Conservation (phyloP, 2,113 vertebrate genomes). For the Mormyrus iriodes region DNA sequence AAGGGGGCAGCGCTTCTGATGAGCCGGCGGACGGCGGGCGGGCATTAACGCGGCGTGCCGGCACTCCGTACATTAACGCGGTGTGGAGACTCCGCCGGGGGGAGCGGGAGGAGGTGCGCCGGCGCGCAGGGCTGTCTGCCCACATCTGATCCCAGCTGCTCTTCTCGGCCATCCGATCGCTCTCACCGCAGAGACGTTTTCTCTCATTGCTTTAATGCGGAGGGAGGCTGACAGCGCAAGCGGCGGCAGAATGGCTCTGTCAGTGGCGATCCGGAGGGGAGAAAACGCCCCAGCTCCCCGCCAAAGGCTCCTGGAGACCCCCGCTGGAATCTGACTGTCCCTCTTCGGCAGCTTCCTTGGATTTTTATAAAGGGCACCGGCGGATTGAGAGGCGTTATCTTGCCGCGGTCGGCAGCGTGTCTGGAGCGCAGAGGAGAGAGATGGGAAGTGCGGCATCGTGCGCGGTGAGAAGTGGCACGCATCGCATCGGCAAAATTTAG, state of each 20-base stretch:
- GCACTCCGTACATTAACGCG: constrained; percentile 47
- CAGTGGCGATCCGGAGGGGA: constrained; percentile 33
- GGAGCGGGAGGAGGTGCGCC: constrained; percentile 37
- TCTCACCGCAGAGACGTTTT: constrained; percentile 42
- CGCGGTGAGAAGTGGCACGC: constrained; percentile 30
- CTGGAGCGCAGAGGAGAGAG: constrained; percentile 20
- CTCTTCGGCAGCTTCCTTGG: constrained; percentile 25
- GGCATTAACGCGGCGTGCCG: constrained; percentile 28
- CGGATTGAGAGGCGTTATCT: constrained; percentile 31
- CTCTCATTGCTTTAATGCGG: constrained; percentile 44
- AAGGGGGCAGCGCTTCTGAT: constrained; percentile 13
- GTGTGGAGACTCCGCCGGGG: constrained; percentile 36
- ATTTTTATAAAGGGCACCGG: constrained; percentile 19
- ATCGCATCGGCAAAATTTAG: constrained; percentile 32
- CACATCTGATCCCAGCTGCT: constrained; percentile 50
- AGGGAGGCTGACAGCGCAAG: constrained; percentile 36
- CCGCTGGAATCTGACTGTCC: constrained; percentile 40
- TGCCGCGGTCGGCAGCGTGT: constrained; percentile 18
- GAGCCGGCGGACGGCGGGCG: constrained; percentile 26
- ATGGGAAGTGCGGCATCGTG: constrained; percentile 37
- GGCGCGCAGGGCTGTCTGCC: constrained; percentile 38
- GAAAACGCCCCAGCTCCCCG: constrained; percentile 30
- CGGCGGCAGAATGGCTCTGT: constrained; percentile 40
- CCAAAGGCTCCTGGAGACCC: constrained; percentile 31
- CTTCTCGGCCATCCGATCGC: constrained; percentile 44